Evolutionary conservation across 2,797 vertebrate species (phyloP).

Genomic region (Calcarius lapponicus): DNA sequence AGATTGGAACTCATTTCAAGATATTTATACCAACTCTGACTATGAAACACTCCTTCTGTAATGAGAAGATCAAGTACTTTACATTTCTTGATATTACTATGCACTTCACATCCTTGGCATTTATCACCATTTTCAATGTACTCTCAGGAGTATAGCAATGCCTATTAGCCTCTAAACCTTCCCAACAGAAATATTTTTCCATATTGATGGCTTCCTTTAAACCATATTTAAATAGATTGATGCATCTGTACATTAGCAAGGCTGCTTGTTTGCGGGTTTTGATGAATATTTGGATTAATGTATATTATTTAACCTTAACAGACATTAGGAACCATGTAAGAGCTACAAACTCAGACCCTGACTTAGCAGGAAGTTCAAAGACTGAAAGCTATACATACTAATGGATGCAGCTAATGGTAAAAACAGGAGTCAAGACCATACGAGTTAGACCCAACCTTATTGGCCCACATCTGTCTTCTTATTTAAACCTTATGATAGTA

Average conservation of each 20-base stretch:
- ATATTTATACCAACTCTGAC: not conserved
- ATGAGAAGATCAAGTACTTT: not conserved
- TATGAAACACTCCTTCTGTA: not conserved
- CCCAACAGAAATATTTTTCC: not conserved
- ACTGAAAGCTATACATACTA: not conserved
- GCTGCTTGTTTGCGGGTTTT: accelerated
- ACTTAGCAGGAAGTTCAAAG: not conserved
- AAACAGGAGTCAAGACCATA: not conserved
- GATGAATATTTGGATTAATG: not conserved
- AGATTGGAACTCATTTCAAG: not conserved
- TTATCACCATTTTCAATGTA: constrained; percentile 23
- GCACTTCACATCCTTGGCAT: not conserved
- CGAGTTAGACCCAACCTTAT: not conserved
- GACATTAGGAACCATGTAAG: not conserved
- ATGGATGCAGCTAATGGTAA: not conserved
- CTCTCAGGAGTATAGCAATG: not conserved
- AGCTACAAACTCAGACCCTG: not conserved
- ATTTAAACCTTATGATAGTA: not conserved
- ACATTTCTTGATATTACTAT: not conserved
- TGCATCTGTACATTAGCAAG: not conserved
- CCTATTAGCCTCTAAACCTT: not conserved
- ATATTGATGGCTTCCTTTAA: not conserved
- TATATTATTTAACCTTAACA: not conserved
- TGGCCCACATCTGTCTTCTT: not conserved
- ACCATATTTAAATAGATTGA: not conserved